These are phyloP conservation scores for Myiothlypis coronata DNA, from an alignment of 2,797 vertebrate genomes.

Conservation along the genomic window DNA sequence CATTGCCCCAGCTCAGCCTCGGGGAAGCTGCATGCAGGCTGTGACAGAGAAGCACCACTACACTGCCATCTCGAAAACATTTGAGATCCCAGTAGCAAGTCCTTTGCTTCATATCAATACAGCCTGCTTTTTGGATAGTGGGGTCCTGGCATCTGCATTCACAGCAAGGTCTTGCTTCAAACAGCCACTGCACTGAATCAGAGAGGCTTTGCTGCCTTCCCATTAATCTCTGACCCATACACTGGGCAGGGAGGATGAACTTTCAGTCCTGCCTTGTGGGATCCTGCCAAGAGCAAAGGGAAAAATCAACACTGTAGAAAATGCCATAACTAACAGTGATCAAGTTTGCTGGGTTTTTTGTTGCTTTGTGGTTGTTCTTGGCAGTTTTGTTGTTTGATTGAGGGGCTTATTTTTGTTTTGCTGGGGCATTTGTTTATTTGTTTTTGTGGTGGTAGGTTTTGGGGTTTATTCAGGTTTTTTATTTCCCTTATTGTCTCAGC, in stretches of 20 bases:
- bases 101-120: neutral
- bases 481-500: neutral
- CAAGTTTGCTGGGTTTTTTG: too few species aligned
- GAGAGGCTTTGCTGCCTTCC: neutral
- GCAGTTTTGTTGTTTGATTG: neutral
- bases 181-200: neutral
- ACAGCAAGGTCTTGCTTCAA: neutral
- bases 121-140: neutral
- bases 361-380: neutral
- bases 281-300: neutral
- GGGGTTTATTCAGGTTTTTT: accelerated
- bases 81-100: neutral
- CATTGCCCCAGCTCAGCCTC: neutral
- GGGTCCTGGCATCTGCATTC: neutral
- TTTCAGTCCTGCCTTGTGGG: neutral
- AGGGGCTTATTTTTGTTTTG: neutral
- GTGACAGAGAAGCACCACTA: neutral
- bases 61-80: neutral
- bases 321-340: neutral
- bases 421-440: neutral
- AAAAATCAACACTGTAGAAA: neutral
- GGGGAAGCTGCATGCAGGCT: neutral
- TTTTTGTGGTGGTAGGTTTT: neutral
- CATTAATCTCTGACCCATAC: neutral
- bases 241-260: neutral